Evolutionary conservation across 2,113 vertebrate species (phyloP).

Genomic region (Xiphorhynchus elegans): DNA sequence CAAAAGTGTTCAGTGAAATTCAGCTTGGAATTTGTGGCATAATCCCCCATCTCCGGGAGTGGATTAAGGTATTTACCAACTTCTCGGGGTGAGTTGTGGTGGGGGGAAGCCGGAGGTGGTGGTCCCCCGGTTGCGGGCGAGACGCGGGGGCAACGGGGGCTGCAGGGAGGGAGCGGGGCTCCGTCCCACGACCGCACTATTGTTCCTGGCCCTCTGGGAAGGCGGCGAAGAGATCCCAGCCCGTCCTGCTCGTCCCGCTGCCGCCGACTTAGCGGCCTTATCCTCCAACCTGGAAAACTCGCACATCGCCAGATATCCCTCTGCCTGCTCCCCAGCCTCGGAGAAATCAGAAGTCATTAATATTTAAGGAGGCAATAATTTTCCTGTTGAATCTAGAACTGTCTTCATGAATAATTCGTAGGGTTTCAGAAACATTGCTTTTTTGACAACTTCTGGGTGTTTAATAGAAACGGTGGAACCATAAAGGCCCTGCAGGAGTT

Average conservation of each 20-base stretch:
- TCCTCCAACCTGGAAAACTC: constrained; percentile 28
- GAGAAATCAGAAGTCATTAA: constrained; percentile 77
- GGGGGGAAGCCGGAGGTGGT: not conserved
- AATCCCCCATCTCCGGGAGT: constrained; percentile 38
- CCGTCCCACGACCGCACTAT: constrained; percentile 24
- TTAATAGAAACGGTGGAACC: constrained; percentile 59
- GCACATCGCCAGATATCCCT: constrained; percentile 43
- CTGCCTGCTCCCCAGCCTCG: constrained; percentile 45
- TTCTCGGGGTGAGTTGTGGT: not conserved
- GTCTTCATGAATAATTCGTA: constrained; percentile 82
- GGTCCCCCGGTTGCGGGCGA: not conserved
- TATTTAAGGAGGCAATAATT: constrained; percentile 83
- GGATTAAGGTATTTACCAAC: constrained; percentile 69
- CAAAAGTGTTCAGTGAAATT: constrained; percentile 32
- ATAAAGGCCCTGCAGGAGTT: constrained; percentile 58
- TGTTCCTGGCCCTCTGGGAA: constrained; percentile 47
- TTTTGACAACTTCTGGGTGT: constrained; percentile 64
- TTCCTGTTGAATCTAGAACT: constrained; percentile 78
- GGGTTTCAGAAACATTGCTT: constrained; percentile 77
- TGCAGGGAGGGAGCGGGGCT: not conserved
- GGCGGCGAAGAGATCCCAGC: not conserved
- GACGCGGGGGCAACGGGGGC: not conserved
- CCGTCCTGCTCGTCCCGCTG: not conserved
- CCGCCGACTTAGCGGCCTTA: not conserved
- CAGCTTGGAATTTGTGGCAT: constrained; percentile 32